Evolutionary conservation across 53 echinoderm and acorn worm species (phyloP).

Genomic region (Holothuria scabra): DNA sequence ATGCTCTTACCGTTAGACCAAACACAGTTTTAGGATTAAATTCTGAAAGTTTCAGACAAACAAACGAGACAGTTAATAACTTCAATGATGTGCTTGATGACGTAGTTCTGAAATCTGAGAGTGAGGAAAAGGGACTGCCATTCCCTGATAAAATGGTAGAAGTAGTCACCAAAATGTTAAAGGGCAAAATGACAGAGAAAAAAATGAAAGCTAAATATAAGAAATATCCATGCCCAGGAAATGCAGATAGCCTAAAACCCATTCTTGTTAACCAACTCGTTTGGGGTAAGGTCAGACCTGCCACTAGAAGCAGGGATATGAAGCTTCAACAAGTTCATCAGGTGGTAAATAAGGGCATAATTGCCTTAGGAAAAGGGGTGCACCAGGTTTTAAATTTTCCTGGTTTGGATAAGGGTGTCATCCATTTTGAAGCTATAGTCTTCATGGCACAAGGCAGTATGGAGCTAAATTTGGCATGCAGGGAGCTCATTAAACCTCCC

Average conservation of each 20-base stretch:
- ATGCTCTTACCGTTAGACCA: no score
- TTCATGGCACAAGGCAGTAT: conserved; percentile 11
- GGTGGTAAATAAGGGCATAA: conserved; percentile 14
- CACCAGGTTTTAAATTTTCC: conserved; percentile 22
- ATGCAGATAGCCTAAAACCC: conserved; percentile 7
- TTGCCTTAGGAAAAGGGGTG: conserved; percentile 17
- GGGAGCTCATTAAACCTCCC: conserved; percentile 8
- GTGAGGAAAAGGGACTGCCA: background rate
- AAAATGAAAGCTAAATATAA: conserved; percentile 29
- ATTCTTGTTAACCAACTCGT: conserved; percentile 30
- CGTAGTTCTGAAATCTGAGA: conserved; percentile 6
- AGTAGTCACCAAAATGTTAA: conserved; percentile 26
- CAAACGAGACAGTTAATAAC: background rate
- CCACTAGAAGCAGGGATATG: conserved; percentile 20
- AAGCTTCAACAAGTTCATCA: conserved; percentile 16
- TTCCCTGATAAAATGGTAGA: conserved; percentile 24
- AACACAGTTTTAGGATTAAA: no score
- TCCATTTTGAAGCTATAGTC: conserved; percentile 18
- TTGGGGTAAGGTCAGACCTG: conserved; percentile 40
- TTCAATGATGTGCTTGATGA: conserved; percentile 14
- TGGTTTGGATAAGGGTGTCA: conserved; percentile 10
- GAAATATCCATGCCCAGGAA: conserved; percentile 19
- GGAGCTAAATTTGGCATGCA: conserved; percentile 11
- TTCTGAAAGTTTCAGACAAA: conserved; percentile 1
- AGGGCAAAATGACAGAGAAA: conserved; percentile 25